Base-by-base conservation (phyloP, 2,888 invertebrate species). In the Coleophora flavipennella region DNA sequence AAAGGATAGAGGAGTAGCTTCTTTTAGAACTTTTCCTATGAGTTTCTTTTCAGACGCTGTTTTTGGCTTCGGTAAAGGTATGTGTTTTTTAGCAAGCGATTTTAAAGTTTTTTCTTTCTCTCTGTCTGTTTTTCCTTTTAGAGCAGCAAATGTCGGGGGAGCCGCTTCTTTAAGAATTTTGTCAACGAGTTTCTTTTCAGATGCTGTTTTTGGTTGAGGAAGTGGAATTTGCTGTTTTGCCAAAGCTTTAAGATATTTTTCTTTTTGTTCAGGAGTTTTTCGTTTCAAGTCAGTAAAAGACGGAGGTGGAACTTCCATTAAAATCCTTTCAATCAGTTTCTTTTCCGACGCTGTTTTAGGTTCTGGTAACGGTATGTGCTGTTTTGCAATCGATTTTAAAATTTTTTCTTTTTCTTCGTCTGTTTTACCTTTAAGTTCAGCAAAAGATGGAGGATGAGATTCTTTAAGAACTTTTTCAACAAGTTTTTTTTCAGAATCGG, bases 401-500 rank as follows among this genome's bases (percentile, higher is more conserved):
- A 57, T 51, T 40, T 50, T 51, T 47, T 59, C 54, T 43, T 62
- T 62, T 40, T 56, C 45, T 10, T 39, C 38, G 0, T 34, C 31
- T 7, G 55, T 38, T 45, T 63, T 66, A 1, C 61, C 65, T 44
- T 59, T 54, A 13, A 63, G 33, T 1, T 61, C 62, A 2, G 46
- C 44, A 9, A 53, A 43, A 4, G 59, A 54, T 10, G 55, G 51
- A 1, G 56, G 33, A 1, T 56, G 56, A 11, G 53, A n/a, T 3
- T 50, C 50, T 9, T 36, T 38, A 36, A 44, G 41, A 7, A 53
- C 45, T 44, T 54, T 57, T 1, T 46, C 40, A 7, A 49, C 44
- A 3, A 57, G 6, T 31, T 49, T 48, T 11, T 62, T 67, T 50
- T 69, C 68, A 11, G 70, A 68, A n/a, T 48, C 8, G 0, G 69